Evolutionary conservation across 1,140 invertebrate species (phyloP).

Genomic region (Dysdera silvatica): DNA sequence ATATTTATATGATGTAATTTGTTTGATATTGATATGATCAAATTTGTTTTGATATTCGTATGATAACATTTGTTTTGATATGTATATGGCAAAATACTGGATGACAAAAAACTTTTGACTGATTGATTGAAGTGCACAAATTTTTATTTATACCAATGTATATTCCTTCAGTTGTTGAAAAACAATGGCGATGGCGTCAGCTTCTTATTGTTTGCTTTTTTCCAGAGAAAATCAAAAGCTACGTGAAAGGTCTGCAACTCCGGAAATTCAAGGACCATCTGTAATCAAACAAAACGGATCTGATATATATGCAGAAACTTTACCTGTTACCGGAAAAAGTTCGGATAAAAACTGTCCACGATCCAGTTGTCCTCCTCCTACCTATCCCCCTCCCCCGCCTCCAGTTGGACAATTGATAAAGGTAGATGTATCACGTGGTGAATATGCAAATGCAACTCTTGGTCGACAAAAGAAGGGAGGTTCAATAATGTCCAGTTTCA

Average conservation of each 20-base stretch:
- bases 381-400: conserved; percentile 59
- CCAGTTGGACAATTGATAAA: conserved; percentile 40
- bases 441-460: conserved; percentile 24
- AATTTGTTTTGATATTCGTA: no score
- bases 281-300: conserved; percentile 22
- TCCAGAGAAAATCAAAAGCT: no score
- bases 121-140: no score
- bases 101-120: no score
- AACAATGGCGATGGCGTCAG: no score
- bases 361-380: conserved; percentile 54
- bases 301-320: conserved; percentile 33
- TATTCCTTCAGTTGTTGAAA: background rate
- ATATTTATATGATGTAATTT: no score
- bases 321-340: conserved; percentile 24
- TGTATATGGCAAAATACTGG: no score
- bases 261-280: conserved; percentile 3
- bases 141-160: no score
- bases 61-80: no score
- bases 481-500: conserved; percentile 65
- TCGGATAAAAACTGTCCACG: conserved; percentile 44
- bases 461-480: conserved; percentile 10
- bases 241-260: conserved; percentile 1
- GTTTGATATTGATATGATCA: no score
- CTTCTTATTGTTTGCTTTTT: no score
- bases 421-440: conserved; percentile 16